A percentile compares a stretch with the other conserved stretches of the same genome.
These are phyloP conservation scores for Drosophila emarginata DNA, from an alignment of 2,888 invertebrate genomes.

Conservation along the genomic window DNA sequence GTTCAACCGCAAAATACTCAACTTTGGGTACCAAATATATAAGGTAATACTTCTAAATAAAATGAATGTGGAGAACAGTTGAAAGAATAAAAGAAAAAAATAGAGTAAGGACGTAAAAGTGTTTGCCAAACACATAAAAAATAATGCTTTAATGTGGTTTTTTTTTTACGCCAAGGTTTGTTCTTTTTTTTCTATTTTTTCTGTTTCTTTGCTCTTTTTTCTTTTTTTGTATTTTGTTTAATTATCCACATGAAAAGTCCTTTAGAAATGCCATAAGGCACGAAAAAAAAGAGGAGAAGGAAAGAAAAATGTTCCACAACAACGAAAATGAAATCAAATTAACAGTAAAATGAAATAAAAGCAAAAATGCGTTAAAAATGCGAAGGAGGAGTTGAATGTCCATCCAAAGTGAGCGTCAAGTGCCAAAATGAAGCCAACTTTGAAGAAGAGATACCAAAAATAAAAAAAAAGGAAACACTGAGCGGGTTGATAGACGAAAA, in stretches of 20 bases:
- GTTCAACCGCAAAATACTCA: background rate
- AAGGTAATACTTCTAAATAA: constrained; percentile 47
- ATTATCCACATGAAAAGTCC: constrained; percentile 75
- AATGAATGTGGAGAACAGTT: constrained; percentile 13
- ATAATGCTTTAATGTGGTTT: constrained; percentile 31
- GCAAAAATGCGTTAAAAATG: constrained; percentile 62
- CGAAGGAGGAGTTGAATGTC: constrained; percentile 24
- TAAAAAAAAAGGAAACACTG: background rate
- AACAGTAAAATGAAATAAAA: constrained; percentile 66
- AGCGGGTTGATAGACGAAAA: background rate
- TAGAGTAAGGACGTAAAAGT: constrained; percentile 8
- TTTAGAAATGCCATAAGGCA: constrained; percentile 43
- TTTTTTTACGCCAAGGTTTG: constrained; percentile 8
- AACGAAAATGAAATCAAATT: constrained; percentile 62
- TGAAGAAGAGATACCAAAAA: constrained; percentile 45
- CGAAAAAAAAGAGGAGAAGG: constrained; percentile 17
- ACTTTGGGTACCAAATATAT: constrained; percentile 22
- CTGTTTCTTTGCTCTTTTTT: constrained; percentile 15
- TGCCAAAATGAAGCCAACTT: constrained; percentile 63
- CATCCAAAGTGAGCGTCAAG: constrained; percentile 46
- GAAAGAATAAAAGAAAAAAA: constrained; percentile 13
- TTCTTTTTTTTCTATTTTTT: constrained; percentile 21
- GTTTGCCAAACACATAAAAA: constrained; percentile 24
- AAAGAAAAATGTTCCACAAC: constrained; percentile 21
- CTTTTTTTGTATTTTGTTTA: constrained; percentile 65